Conservation (phyloP, 1,140 invertebrate species). For the Solenopsis fugax region DNA sequence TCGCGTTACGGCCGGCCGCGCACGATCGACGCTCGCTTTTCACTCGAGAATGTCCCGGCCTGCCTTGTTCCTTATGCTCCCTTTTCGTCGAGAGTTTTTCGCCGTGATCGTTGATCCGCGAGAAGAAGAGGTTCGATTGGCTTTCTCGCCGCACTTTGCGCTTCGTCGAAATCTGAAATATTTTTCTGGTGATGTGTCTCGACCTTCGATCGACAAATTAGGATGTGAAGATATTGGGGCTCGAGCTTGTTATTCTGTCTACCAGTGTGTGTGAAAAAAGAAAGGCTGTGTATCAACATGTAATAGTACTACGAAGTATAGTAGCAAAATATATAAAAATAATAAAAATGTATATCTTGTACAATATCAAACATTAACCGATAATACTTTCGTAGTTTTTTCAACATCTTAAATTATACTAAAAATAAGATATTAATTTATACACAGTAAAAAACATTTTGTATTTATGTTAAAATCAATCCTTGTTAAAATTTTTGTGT, state of each 20-base stretch:
- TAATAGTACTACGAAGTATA: constrained; percentile 1
- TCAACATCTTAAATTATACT: neutral
- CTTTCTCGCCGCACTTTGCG: constrained; percentile 40
- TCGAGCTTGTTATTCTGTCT: neutral
- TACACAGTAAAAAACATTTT: neutral
- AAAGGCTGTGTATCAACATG: neutral
- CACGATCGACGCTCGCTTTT: constrained; percentile 79
- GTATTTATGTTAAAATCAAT: too few species aligned
- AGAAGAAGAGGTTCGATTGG: constrained; percentile 21
- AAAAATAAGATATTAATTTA: neutral
- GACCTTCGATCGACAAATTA: constrained; percentile 31
- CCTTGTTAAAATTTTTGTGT: too few species aligned
- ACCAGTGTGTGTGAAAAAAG: neutral
- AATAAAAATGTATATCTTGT: neutral
- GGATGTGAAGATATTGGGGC: neutral
- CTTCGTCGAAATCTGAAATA: constrained; percentile 16
- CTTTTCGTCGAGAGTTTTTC: constrained; percentile 27
- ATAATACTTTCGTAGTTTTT: neutral
- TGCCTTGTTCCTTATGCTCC: constrained; percentile 15
- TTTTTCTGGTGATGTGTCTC: neutral
- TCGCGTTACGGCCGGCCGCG: constrained; percentile 76
- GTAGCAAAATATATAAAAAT: neutral
- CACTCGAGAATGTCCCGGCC: constrained; percentile 71
- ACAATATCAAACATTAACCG: neutral
- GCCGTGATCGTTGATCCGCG: neutral